Conservation (phyloP, 2,113 vertebrate genomes). For the Sigmodon hispidus region DNA sequence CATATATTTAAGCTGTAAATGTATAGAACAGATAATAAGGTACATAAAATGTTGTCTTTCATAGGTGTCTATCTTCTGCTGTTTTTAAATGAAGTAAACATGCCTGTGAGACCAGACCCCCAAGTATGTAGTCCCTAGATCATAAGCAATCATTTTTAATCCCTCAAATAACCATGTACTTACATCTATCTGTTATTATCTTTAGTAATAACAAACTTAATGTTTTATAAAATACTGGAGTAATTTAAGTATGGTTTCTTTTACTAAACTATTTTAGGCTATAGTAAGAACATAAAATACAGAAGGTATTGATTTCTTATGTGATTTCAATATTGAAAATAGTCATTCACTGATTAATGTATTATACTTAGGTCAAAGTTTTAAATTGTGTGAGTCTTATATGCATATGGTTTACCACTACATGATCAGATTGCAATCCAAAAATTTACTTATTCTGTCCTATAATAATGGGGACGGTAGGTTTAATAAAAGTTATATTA, state of each 20-base stretch:
- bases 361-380: conserved; percentile 3
- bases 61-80: conserved; percentile 67
- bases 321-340: conserved; percentile 38
- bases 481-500: conserved; percentile 19
- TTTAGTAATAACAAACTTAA: conserved; percentile 10
- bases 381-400: conserved; percentile 1
- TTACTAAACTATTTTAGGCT: conserved; percentile 7
- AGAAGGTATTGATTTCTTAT: not conserved
- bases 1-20: conserved; percentile 33
- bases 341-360: not conserved
- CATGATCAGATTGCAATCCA: not conserved
- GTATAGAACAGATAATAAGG: not conserved
- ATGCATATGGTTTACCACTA: not conserved
- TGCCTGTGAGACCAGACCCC: conserved; percentile 81
- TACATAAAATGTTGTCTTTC: conserved; percentile 57
- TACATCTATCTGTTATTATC: conserved; percentile 14
- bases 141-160: conserved; percentile 27
- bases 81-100: conserved; percentile 75
- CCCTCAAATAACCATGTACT: conserved; percentile 52
- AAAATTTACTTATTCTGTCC: conserved; percentile 39
- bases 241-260: conserved; percentile 37
- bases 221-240: conserved; percentile 37
- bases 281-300: conserved; percentile 35
- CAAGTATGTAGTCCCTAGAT: conserved; percentile 81
- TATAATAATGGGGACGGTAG: not conserved